These are phyloP conservation scores for Thelaira solivaga DNA, from an alignment of 2,888 invertebrate genomes.

Conservation along the genomic window DNA sequence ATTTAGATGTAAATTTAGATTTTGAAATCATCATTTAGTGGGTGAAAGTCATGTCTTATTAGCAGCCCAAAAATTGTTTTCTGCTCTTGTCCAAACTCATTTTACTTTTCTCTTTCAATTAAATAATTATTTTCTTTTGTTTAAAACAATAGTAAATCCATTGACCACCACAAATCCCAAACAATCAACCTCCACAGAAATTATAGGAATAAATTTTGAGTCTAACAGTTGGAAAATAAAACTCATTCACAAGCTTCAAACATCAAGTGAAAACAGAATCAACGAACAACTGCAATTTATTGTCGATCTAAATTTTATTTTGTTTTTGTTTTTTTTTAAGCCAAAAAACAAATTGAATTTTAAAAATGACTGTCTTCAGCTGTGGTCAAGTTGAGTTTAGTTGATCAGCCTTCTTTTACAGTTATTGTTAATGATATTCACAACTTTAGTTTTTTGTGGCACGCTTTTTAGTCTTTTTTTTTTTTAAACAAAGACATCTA, in stretches of 20 bases:
- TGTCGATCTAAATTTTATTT: slow-evolving; percentile 5
- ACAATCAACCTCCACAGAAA: slow-evolving; percentile 16
- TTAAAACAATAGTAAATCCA: not conserved
- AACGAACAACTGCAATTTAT: not conserved
- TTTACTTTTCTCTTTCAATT: not conserved
- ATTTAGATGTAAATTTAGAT: slow-evolving; percentile 26
- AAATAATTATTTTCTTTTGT: slow-evolving; percentile 30
- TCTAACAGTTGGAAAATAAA: not conserved
- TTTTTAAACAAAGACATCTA: not conserved
- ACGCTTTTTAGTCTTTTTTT: not conserved
- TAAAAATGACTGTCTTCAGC: not conserved
- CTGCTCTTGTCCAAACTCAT: not conserved
- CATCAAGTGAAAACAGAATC: not conserved
- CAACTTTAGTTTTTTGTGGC: not conserved
- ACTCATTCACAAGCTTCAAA: not conserved
- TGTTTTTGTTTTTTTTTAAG: not conserved
- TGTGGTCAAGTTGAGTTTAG: not conserved
- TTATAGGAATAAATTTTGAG: slow-evolving; percentile 43
- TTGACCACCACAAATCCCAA: slow-evolving; percentile 16
- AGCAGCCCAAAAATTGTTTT: slow-evolving; percentile 18
- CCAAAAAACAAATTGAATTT: slow-evolving; percentile 1
- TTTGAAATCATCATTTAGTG: slow-evolving; percentile 41
- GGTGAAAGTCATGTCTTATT: slow-evolving; percentile 46
- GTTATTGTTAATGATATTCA: slow-evolving; percentile 7
- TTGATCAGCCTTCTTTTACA: slow-evolving; percentile 9